Percentiles rank a stretch among this genome's conserved stretches.
These are phyloP conservation scores for Coptodon rendalli DNA, from an alignment of 2,113 vertebrate species.

Conservation along the genomic window DNA sequence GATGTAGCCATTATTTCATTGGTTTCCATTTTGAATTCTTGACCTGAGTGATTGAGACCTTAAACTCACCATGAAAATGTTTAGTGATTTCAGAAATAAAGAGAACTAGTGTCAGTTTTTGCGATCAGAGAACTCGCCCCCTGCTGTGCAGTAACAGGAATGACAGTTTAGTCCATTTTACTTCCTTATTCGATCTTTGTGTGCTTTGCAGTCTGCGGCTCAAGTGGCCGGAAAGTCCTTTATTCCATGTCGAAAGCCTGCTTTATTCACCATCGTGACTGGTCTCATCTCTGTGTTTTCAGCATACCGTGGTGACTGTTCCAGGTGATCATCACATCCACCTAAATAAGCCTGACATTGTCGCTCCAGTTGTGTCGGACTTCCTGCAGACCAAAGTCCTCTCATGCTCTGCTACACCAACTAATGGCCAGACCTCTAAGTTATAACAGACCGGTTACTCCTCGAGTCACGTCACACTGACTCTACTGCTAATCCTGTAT, in stretches of 20 bases:
- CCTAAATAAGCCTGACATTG: conserved; percentile 35
- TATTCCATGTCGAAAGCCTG: not conserved
- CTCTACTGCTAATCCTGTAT: not conserved
- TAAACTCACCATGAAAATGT: not conserved
- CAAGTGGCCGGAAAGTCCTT: not conserved
- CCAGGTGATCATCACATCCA: conserved; percentile 64
- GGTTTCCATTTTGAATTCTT: not conserved
- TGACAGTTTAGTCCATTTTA: not conserved
- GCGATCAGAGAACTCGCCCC: not conserved
- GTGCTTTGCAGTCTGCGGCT: not conserved
- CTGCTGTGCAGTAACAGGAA: not conserved
- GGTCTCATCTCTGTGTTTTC: not conserved
- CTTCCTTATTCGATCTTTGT: not conserved
- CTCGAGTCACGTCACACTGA: not conserved
- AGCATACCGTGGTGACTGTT: conserved; percentile 40
- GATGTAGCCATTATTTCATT: not conserved
- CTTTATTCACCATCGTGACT: not conserved
- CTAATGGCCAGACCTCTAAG: not conserved
- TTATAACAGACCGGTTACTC: conserved; percentile 10
- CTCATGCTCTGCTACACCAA: not conserved
- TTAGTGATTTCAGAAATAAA: not conserved
- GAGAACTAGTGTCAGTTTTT: not conserved
- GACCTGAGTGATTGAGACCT: not conserved
- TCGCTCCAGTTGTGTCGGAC: conserved; percentile 46
- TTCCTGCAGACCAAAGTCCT: conserved; percentile 37